A percentile compares a stretch with the other conserved stretches of the same genome.
These are phyloP conservation scores for Macroteleia sp. DNA, from an alignment of 2,888 invertebrate species.

Conservation along the genomic window DNA sequence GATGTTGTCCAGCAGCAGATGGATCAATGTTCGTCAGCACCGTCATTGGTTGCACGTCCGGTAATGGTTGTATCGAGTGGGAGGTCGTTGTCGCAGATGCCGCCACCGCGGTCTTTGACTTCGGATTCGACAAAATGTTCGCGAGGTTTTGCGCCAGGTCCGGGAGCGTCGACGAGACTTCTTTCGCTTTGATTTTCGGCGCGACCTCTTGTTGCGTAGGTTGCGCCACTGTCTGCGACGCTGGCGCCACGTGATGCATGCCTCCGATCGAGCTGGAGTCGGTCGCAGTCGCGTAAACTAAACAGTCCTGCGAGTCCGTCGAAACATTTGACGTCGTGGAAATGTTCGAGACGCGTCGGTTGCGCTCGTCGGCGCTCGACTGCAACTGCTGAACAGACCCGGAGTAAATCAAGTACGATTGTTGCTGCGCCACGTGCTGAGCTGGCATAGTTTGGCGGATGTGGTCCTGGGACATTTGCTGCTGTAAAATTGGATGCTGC, in stretches of 20 bases:
- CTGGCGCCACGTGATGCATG: conserved; percentile 48
- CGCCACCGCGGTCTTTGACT: conserved; percentile 73
- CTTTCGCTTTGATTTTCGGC: conserved; percentile 78
- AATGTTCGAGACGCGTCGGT: conserved; percentile 79
- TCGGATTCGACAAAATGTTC: conserved; percentile 82
- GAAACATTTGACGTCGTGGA: conserved; percentile 76
- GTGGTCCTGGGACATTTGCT: conserved; percentile 47
- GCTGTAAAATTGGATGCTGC: conserved; percentile 30
- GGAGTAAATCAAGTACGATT: conserved; percentile 33
- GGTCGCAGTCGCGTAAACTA: conserved; percentile 34
- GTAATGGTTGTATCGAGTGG: conserved; percentile 7
- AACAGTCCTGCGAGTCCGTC: conserved; percentile 75
- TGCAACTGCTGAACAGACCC: conserved; percentile 74
- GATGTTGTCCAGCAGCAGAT: not conserved
- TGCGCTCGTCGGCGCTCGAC: conserved; percentile 76
- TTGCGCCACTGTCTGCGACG: not conserved
- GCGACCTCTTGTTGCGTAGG: conserved; percentile 52
- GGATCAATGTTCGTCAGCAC: not conserved
- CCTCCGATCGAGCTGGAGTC: not conserved
- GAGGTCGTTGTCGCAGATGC: not conserved
- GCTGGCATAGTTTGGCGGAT: conserved; percentile 43
- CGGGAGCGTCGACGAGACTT: conserved; percentile 81
- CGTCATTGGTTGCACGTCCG: not conserved
- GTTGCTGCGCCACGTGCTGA: conserved; percentile 65
- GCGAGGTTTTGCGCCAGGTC: conserved; percentile 82